Conservation (phyloP, 1,140 invertebrate species). For the Drosophila bocki region DNA sequence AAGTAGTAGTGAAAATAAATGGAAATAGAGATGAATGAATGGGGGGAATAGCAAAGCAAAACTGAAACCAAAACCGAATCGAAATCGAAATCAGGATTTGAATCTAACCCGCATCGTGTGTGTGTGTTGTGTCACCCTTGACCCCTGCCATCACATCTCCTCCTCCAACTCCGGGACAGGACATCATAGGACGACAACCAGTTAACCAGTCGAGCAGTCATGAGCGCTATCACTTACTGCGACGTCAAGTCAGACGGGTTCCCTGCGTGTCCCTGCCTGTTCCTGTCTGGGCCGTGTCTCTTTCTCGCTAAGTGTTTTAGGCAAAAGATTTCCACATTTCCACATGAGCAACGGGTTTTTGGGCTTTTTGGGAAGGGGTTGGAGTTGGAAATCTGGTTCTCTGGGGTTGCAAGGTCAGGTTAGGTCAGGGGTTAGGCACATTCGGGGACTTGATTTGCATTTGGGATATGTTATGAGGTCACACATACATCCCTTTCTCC, state of each 20-base stretch:
- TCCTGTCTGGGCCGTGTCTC: slow-evolving; percentile 68
- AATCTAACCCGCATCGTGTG: slow-evolving; percentile 36
- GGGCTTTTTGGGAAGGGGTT: neutral
- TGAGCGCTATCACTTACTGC: slow-evolving; percentile 78
- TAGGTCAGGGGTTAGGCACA: slow-evolving; percentile 48
- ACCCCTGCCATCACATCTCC: slow-evolving; percentile 45
- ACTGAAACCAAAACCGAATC: slow-evolving; percentile 14
- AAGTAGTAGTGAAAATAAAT: slow-evolving; percentile 68
- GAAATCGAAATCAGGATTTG: slow-evolving; percentile 11
- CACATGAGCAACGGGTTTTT: slow-evolving; percentile 41
- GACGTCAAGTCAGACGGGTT: slow-evolving; percentile 73
- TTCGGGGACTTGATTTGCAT: slow-evolving; percentile 69
- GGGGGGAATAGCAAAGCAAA: slow-evolving; percentile 5
- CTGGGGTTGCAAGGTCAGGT: slow-evolving; percentile 32
- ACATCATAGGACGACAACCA: slow-evolving; percentile 9
- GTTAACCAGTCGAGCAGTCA: slow-evolving; percentile 54
- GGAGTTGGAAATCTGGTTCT: slow-evolving; percentile 8
- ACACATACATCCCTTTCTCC: slow-evolving; percentile 2
- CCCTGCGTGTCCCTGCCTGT: slow-evolving; percentile 1
- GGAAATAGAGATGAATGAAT: slow-evolving; percentile 46
- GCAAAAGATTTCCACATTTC: slow-evolving; percentile 75
- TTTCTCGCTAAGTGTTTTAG: slow-evolving; percentile 67
- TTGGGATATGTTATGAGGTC: slow-evolving; percentile 65
- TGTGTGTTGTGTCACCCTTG: slow-evolving; percentile 40
- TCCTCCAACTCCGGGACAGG: neutral